These are phyloP conservation scores for Cheilosia impressa DNA, from an alignment of 2,888 invertebrate species.

Conservation along the genomic window DNA sequence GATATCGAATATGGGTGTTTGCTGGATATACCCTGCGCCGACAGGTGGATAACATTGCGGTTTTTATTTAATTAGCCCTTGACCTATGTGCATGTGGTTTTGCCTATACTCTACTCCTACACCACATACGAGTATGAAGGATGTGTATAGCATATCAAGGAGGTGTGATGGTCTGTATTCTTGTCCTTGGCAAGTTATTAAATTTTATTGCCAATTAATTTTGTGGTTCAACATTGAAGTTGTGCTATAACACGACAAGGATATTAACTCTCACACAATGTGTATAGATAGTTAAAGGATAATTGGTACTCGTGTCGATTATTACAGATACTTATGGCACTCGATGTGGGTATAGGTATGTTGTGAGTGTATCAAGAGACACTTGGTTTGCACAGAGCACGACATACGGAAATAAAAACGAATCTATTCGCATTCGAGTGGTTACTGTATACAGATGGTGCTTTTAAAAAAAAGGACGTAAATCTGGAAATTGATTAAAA, in stretches of 20 bases:
- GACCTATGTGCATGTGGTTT: constrained; percentile 42
- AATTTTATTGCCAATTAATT: constrained; percentile 71
- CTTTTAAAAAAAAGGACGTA: too few species aligned
- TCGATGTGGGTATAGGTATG: constrained; percentile 1
- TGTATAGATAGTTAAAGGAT: constrained; percentile 41
- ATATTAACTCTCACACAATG: constrained; percentile 45
- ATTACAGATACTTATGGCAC: constrained; percentile 44
- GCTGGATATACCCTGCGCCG: neutral
- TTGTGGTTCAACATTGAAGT: constrained; percentile 58
- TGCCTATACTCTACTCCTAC: neutral
- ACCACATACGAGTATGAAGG: constrained; percentile 27
- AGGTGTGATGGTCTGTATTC: constrained; percentile 10
- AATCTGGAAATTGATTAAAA: too few species aligned
- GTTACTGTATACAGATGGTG: too few species aligned
- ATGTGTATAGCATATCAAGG: constrained; percentile 24
- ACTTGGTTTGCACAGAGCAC: neutral
- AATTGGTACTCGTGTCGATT: constrained; percentile 55
- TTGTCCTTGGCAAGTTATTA: constrained; percentile 55
- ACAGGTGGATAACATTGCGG: constrained; percentile 56
- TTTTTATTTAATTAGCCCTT: constrained; percentile 66
- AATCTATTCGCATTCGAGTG: too few species aligned
- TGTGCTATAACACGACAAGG: constrained; percentile 12
- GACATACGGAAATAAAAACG: too few species aligned
- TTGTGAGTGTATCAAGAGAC: neutral
- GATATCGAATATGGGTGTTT: constrained; percentile 6